Conservation (phyloP, 2,797 vertebrate genomes). For the Pseudocheirus occidentalis region DNA sequence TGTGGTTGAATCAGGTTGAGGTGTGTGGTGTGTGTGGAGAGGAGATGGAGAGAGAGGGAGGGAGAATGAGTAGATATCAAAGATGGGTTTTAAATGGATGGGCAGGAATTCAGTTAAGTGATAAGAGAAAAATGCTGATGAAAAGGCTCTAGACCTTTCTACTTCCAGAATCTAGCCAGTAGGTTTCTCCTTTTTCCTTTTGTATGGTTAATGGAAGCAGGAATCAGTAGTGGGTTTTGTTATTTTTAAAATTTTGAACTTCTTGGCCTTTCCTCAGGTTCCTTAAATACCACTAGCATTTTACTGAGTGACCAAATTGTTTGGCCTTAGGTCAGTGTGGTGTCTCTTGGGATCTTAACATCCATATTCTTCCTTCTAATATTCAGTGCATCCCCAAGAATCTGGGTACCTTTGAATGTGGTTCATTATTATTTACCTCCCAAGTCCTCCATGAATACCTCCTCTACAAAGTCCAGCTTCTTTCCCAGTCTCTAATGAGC, state of each 20-base stretch:
- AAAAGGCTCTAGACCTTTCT: neutral
- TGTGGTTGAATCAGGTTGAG: neutral
- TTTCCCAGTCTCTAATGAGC: conserved; percentile 11
- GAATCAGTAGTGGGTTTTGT: neutral
- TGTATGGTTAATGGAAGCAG: neutral
- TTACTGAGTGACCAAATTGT: neutral
- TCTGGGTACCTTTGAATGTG: neutral
- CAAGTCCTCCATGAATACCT: neutral
- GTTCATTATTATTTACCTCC: neutral
- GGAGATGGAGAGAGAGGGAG: neutral
- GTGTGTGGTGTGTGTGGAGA: neutral
- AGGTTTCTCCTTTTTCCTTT: neutral
- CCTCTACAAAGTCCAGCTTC: neutral
- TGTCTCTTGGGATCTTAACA: neutral
- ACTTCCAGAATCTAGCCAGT: neutral
- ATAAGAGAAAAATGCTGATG: neutral
- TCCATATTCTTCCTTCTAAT: neutral
- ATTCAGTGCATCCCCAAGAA: neutral
- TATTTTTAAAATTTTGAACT: neutral
- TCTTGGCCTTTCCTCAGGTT: no score
- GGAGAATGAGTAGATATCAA: neutral
- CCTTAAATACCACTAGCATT: neutral
- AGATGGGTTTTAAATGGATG: neutral
- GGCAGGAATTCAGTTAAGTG: neutral
- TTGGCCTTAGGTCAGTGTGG: neutral